Evolutionary conservation across 1,140 invertebrate genomes (phyloP), one percentile per base, ranked within the genome.

Genomic region (Odontomachus brunneus): DNA sequence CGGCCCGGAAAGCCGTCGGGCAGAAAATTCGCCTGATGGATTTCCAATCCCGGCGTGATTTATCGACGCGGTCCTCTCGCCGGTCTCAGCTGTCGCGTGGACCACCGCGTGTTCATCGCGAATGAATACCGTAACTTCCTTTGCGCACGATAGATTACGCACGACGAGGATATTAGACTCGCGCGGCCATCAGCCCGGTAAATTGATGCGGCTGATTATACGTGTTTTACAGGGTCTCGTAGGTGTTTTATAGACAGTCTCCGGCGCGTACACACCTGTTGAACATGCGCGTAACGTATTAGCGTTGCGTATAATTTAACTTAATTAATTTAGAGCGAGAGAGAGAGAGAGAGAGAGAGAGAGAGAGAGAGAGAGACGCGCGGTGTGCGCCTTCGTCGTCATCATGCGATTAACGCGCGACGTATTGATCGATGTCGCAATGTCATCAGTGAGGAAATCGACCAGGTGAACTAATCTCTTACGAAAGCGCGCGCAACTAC

Each of bases 31-130:
- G 44, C 62, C 62, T 82, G 84, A 89, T 90, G 80, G 88, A 89
- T 90, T 85, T 86, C 72, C 87, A 83, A 86, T 80, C 62, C 53
- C n/a, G 17, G 60, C 65, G 63, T 89, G 85, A 90, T 90, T 90
- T 90, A 91, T 91, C 74, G 85, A 82, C 57, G 26, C 59, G 72
- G 85, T 83, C 75, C 44, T 55, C 44, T n/a, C 38, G 38, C 3
- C 38, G 9, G 33, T n/a, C 57, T 80, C 75, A 69, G 65, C 75
- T 69, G 51, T 80, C 75, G 75, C 65, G 69, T 65, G 51, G 51
- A 59, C 33, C 75, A 3, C 55, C 65, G n/a, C 29, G 29, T 76
- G 60, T 85, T 80, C 80, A 71, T 82, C 75, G 53, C 71, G 57
- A 53, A 84, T 88, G 83, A 89, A 89, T 89, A 87, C 83, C 82